phyloP scores from a whole-genome alignment of 2,797 vertebrate species.

The Sardinella longiceps region DNA sequence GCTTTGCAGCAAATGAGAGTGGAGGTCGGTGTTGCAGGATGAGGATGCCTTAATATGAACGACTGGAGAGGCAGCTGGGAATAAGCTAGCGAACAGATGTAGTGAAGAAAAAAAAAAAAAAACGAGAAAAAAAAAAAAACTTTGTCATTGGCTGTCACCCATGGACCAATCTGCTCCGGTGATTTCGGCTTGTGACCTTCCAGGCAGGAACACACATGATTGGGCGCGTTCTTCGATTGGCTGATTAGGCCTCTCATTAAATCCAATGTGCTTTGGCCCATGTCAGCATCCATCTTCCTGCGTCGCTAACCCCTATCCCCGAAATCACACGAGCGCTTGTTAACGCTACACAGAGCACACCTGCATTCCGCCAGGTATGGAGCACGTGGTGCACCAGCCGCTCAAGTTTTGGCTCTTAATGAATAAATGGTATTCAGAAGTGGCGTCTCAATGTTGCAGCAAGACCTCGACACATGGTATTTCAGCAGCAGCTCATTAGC shows the following conservation, averaged over 20 bases:
- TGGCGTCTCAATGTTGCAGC: not conserved
- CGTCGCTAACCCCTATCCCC: constrained; percentile 33
- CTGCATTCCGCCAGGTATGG: not conserved
- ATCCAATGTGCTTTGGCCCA: constrained; percentile 33
- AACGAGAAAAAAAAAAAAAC: constrained; percentile 9
- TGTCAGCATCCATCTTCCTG: constrained; percentile 31
- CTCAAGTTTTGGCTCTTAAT: not conserved
- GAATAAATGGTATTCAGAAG: not conserved
- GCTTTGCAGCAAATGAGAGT: not conserved
- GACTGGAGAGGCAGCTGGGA: constrained; percentile 15
- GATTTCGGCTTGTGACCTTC: constrained; percentile 41
- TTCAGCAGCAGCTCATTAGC: not conserved
- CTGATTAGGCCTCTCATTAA: constrained; percentile 48
- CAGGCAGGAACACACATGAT: constrained; percentile 30
- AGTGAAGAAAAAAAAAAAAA: not conserved
- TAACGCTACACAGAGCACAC: not conserved
- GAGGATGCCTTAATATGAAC: not conserved
- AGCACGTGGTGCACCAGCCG: not conserved
- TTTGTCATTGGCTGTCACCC: constrained; percentile 29
- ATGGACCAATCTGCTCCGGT: constrained; percentile 31
- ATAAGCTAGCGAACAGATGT: constrained; percentile 20
- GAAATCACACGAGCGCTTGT: constrained; percentile 34
- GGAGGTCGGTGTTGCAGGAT: constrained; percentile 18
- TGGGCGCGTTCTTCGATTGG: constrained; percentile 39
- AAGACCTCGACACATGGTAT: not conserved